Evolutionary conservation across 2,888 invertebrate species (phyloP).

Genomic region (Brachyopa scutellaris): DNA sequence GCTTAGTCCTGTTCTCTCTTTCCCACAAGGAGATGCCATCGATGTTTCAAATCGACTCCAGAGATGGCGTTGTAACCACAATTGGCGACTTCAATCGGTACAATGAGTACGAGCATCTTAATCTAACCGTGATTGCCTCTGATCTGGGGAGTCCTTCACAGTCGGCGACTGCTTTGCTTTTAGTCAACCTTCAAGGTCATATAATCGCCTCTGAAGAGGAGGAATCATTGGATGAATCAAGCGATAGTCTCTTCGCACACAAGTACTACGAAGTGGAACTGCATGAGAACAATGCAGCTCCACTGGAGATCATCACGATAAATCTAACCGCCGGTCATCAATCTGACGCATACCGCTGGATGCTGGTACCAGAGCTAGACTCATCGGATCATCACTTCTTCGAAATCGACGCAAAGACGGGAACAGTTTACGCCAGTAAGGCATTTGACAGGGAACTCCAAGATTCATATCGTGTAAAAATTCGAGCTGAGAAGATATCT

Average conservation of each 20-base stretch:
- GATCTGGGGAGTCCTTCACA: constrained; percentile 93
- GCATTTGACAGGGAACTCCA: constrained; percentile 89
- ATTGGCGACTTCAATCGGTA: constrained; percentile 83
- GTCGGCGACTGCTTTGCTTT: constrained; percentile 89
- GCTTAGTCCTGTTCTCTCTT: constrained; percentile 90
- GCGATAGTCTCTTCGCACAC: constrained; percentile 84
- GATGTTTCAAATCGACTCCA: constrained; percentile 91
- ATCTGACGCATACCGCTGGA: constrained; percentile 86
- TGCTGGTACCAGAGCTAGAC: constrained; percentile 85
- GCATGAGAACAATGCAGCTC: constrained; percentile 90
- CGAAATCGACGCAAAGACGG: constrained; percentile 89
- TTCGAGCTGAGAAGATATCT: constrained; percentile 82
- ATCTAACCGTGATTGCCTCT: constrained; percentile 91
- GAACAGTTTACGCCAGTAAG: constrained; percentile 88
- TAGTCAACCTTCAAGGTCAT: constrained; percentile 85
- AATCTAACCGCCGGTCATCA: constrained; percentile 88
- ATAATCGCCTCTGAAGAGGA: constrained; percentile 80
- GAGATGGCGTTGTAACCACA: constrained; percentile 91
- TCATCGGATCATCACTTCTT: constrained; percentile 85
- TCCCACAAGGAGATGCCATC: constrained; percentile 85
- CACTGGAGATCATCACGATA: constrained; percentile 88
- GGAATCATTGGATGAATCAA: constrained; percentile 78
- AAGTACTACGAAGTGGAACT: constrained; percentile 92
- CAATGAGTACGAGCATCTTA: constrained; percentile 83
- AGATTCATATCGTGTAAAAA: constrained; percentile 84